Evolutionary conservation across 1,140 invertebrate species (phyloP), one percentile per base, ranked within the genome.

Genomic region (Listronotus oregonensis): DNA sequence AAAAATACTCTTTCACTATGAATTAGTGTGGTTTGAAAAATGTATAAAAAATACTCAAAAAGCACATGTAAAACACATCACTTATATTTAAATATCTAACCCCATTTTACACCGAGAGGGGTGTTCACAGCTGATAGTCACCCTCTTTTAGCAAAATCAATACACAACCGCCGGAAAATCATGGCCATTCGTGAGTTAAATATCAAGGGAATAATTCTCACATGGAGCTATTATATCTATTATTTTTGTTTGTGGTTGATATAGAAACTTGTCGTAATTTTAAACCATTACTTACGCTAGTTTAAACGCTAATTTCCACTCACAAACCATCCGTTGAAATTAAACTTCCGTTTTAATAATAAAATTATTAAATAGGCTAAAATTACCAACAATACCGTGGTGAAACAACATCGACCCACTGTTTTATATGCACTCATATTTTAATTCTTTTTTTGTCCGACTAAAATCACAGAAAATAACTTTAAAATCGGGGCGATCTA

Each of bases 281-380:
- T 15, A 61, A 44, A 60, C 56, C 21, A 61, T 60, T 58, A 66
- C 64, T 66, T 66, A 66, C 64, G 49, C 50, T 43, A 44, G n/a
- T 50, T 66, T 54, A 12, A 39, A 44, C 32, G 17, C 17, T 68
- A 71, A 63, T 71, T 69, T 66, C 64, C 67, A 31, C 39, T 64
- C 32, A 60, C 43, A 61, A 73, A 73, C 70, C 70, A 72, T 14
- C 68, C 70, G 67, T 69, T 66, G 60, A 77, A 74, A 64, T 78
- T 75, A 54, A 75, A 77, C 62, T 78, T 78, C 72, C 72, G 75
- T 47, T 78, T 73, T 54, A 78, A 67, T 46, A 78, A 64, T 18
- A 78, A 69, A 34, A 76, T 54, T 27, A 77, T 73, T 59, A 78
- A 55, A 66, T 76, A 78, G 9, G 69, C 69, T 17, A 78, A 67